These are phyloP conservation scores for Heteractis magnifica DNA, from an alignment of 92 coral and sea anemone species.

Conservation along the genomic window DNA sequence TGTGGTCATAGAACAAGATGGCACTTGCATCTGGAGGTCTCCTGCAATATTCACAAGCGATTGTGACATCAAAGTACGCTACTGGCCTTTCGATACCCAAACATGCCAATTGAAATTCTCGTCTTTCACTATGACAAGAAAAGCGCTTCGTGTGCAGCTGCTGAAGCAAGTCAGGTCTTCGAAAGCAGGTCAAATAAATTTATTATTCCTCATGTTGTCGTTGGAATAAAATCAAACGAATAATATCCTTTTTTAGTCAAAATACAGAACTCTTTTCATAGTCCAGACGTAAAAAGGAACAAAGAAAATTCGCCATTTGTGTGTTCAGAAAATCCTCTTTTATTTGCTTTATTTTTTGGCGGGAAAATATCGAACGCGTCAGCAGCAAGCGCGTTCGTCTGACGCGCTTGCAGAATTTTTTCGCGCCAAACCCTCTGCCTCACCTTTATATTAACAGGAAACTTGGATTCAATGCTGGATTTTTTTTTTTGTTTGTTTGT, in stretches of 20 bases:
- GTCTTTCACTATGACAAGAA: slow-evolving; percentile 40
- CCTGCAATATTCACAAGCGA: slow-evolving; percentile 70
- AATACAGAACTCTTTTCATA: no score
- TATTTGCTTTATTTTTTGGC: neutral
- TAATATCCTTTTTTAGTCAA: no score
- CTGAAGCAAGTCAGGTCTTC: neutral
- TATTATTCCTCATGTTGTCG: no score
- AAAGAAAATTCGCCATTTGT: no score
- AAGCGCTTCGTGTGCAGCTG: slow-evolving; percentile 23
- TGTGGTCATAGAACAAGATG: slow-evolving; percentile 30
- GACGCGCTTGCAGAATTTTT: neutral
- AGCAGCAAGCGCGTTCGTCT: neutral
- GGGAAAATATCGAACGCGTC: neutral
- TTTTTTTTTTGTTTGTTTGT: no score
- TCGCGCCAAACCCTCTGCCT: neutral
- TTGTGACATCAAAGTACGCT: slow-evolving; percentile 45
- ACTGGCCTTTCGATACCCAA: slow-evolving; percentile 78
- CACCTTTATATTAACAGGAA: neutral
- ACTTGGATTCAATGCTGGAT: neutral
- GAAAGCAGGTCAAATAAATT: slow-evolving; percentile 32
- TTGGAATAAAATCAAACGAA: no score
- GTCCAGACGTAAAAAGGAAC: no score
- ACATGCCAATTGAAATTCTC: slow-evolving; percentile 48
- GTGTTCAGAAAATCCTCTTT: no score
- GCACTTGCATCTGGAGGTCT: slow-evolving; percentile 50